These are phyloP conservation scores for Nymphalis io DNA, from an alignment of 1,140 invertebrate species.

Conservation along the genomic window DNA sequence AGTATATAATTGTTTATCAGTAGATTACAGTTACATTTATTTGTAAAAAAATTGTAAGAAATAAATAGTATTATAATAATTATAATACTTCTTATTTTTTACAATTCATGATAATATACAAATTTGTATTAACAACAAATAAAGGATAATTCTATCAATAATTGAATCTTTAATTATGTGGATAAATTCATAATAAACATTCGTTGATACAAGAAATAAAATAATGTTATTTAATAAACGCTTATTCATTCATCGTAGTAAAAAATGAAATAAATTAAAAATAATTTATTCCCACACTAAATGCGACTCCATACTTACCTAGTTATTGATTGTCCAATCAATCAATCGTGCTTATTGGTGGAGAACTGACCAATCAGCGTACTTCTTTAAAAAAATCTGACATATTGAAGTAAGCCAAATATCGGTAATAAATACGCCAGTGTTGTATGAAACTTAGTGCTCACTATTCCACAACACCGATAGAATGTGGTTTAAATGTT, in stretches of 20 bases:
- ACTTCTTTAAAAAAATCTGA: slow-evolving; percentile 31
- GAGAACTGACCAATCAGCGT: slow-evolving; percentile 41
- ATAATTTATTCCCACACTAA: slow-evolving; percentile 35
- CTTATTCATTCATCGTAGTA: slow-evolving; percentile 29
- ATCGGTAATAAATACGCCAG: slow-evolving; percentile 39
- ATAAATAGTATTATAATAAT: no score
- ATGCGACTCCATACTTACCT: slow-evolving; percentile 39
- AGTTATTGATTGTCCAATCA: slow-evolving; percentile 45
- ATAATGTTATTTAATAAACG: slow-evolving; percentile 5
- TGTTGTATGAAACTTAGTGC: slow-evolving; percentile 25
- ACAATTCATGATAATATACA: no score
- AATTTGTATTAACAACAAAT: background rate
- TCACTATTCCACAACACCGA: slow-evolving; percentile 1
- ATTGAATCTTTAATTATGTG: background rate
- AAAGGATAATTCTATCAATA: background rate
- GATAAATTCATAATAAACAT: slow-evolving; percentile 7
- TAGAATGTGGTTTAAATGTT: slow-evolving; percentile 15
- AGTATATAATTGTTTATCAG: background rate
- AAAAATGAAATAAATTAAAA: slow-evolving; percentile 41
- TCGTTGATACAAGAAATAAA: slow-evolving; percentile 3
- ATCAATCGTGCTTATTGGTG: slow-evolving; percentile 43
- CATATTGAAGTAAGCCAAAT: slow-evolving; percentile 45
- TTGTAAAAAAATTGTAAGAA: no score
- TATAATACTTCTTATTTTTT: no score
- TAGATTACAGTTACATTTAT: no score